Evolutionary conservation across 2,888 invertebrate species (phyloP), one percentile per base, ranked within the genome.

Genomic region (Tanytarsus gracilentus): DNA sequence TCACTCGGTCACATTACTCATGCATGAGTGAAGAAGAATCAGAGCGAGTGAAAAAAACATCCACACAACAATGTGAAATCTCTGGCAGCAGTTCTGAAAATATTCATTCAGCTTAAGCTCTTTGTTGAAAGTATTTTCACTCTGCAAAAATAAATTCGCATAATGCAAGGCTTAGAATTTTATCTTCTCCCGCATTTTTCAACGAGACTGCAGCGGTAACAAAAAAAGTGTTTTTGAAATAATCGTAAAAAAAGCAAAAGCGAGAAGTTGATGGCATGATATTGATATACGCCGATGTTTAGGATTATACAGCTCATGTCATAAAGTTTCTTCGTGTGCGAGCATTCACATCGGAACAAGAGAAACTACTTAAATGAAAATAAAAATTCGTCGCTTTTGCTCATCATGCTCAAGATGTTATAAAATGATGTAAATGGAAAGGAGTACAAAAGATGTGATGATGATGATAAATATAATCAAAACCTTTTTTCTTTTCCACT

Each of bases 311-410:
- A 44, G n/a, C n/a, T n/a, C n/a, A n/a, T n/a, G n/a, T n/a, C 44
- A 44, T 44, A 44, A 44, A 44, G 23, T 36, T 16, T 16, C 14
- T 2, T 39, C 18, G 16, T 44, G 44, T 44, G 44, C 18, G 18
- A 23, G 44, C 23, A 44, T n/a, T n/a, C n/a, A n/a, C n/a, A n/a
- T n/a, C 21, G 18, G 23, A 44, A 44, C 51, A 51, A 51, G 25
- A 18, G 25, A 51, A 51, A 51, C 51, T 51, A 51, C 51, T 51
- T 51, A 51, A 30, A 29, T 51, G 51, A 51, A 30, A 27, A 51
- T 51, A 30, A 51, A 51, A 29, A 8, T 4, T 49, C 4, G 48
- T 18, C n/a, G 7, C 36, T 7, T 30, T 30, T 11, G n/a, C 14
- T 33, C 33, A 2, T 36, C 36, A 6, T 36, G 2, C 4, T 33